phyloP scores from a whole-genome alignment of 2,888 invertebrate species.

The Pammene fasciana region DNA sequence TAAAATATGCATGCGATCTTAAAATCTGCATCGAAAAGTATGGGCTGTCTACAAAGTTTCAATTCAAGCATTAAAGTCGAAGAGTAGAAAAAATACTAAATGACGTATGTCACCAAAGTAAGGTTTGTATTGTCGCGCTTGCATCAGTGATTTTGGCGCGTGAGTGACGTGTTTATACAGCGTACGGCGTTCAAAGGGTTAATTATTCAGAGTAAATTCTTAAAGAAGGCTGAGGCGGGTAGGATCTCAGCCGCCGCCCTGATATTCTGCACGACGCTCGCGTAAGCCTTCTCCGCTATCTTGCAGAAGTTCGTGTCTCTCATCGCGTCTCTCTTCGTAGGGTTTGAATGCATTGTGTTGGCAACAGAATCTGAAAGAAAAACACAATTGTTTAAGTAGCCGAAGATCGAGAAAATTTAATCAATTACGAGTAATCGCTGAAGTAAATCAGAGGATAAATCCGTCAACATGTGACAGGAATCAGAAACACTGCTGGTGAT shows the following conservation, averaged over 20 bases:
- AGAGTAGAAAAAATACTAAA: too few relatives aligned
- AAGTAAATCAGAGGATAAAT: not conserved
- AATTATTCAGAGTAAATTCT: not conserved
- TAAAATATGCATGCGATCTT: too few relatives aligned
- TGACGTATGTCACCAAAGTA: too few relatives aligned
- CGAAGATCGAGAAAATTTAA: not conserved
- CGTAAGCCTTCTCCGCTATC: not conserved
- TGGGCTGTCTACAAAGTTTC: too few relatives aligned
- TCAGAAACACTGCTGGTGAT: too few relatives aligned
- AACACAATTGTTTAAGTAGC: not conserved
- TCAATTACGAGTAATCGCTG: not conserved
- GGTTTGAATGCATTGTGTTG: not conserved
- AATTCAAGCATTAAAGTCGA: too few relatives aligned
- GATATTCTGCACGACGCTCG: not conserved
- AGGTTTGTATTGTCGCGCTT: too few relatives aligned
- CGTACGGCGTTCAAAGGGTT: too few relatives aligned
- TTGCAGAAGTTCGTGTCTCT: not conserved
- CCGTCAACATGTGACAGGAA: too few relatives aligned
- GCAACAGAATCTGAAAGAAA: not conserved
- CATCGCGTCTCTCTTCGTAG: not conserved
- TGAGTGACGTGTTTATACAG: too few relatives aligned
- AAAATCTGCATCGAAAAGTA: too few relatives aligned
- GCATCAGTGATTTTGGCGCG: too few relatives aligned
- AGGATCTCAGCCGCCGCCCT: not conserved
- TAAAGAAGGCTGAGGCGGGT: not conserved